Evolutionary conservation across 1,140 invertebrate species (phyloP).

Genomic region (Tribolium castaneum): DNA sequence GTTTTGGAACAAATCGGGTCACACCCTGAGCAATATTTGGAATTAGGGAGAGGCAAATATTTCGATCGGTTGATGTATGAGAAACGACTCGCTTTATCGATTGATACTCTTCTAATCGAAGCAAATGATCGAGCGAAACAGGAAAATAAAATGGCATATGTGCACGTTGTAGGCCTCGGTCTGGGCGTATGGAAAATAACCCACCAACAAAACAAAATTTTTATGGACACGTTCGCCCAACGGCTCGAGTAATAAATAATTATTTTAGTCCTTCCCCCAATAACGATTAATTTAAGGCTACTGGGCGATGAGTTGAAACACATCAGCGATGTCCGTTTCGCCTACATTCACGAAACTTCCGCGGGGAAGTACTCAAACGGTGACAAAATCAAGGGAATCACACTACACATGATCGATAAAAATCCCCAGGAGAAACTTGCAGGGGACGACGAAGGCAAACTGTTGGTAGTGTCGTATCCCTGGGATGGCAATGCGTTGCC

Average conservation of each 20-base stretch:
- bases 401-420: slow-evolving; percentile 34
- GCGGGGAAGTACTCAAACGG: slow-evolving; percentile 29
- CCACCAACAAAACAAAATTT: slow-evolving; percentile 60
- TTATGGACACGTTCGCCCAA: slow-evolving; percentile 60
- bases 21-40: not conserved
- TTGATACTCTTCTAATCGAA: slow-evolving; percentile 65
- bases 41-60: slow-evolving; percentile 16
- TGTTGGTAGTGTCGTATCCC: slow-evolving; percentile 74
- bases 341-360: slow-evolving; percentile 55
- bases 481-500: slow-evolving; percentile 77
- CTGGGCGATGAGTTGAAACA: slow-evolving; percentile 50
- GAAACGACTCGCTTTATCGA: slow-evolving; percentile 63
- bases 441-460: slow-evolving; percentile 60
- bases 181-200: slow-evolving; percentile 62
- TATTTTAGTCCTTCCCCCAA: not conserved
- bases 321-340: slow-evolving; percentile 61
- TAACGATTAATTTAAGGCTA: slow-evolving; percentile 38
- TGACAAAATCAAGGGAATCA: slow-evolving; percentile 44
- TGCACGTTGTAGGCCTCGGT: slow-evolving; percentile 66
- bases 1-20: slow-evolving; percentile 9
- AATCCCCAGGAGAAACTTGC: slow-evolving; percentile 42
- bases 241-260: slow-evolving; percentile 51
- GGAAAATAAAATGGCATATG: slow-evolving; percentile 64
- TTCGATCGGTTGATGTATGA: slow-evolving; percentile 65
- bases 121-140: slow-evolving; percentile 64